Conservation (phyloP, 2,113 vertebrate genomes). For the Myrmophylax atrothorax region DNA sequence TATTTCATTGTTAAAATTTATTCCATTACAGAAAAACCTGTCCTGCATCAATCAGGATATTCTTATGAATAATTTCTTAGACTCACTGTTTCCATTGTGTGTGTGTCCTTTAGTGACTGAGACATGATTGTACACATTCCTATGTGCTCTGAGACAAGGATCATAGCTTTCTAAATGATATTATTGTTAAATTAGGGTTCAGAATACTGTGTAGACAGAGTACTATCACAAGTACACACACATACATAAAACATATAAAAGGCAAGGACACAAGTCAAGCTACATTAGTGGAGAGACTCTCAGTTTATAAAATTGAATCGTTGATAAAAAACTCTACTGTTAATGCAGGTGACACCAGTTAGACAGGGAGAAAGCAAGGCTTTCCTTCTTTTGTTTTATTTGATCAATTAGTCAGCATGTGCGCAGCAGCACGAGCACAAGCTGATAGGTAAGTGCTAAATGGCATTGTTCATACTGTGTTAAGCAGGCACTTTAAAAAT, state of each 20-base stretch:
- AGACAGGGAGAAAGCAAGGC: background rate
- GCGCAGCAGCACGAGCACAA: background rate
- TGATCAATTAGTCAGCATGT: conserved; percentile 30
- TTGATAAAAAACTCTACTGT: background rate
- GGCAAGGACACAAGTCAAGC: background rate
- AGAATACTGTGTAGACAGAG: background rate
- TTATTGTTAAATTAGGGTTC: background rate
- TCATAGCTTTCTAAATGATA: background rate
- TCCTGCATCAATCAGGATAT: background rate
- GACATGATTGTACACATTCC: background rate
- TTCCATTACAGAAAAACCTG: background rate
- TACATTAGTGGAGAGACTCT: background rate
- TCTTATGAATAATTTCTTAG: background rate
- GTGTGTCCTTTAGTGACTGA: background rate
- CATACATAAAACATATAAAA: background rate
- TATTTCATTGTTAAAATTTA: background rate
- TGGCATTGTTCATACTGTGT: background rate
- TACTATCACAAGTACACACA: background rate
- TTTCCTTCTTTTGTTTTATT: background rate
- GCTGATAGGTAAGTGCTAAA: background rate
- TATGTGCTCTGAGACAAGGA: background rate
- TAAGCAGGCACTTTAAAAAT: conserved; percentile 47
- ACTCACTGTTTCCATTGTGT: background rate
- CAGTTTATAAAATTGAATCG: background rate
- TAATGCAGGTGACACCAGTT: background rate